phyloP scores from a whole-genome alignment of 1,140 invertebrate species.

The Arctopsyche grandis region DNA sequence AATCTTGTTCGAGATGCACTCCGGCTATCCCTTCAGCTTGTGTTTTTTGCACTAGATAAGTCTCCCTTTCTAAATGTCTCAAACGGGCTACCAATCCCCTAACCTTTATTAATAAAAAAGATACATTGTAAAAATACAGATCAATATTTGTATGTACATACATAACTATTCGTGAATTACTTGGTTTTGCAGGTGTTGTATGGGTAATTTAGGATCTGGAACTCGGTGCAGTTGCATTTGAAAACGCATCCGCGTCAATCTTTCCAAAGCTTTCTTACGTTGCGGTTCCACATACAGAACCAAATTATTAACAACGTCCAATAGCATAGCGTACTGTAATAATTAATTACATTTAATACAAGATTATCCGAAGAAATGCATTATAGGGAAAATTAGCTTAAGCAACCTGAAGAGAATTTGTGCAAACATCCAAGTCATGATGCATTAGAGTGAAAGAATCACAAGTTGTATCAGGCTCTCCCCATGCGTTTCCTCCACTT shows the following conservation, averaged over 20 bases:
- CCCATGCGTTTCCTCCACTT: slow-evolving; percentile 70
- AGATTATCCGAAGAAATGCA: slow-evolving; percentile 12
- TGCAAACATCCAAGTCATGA: slow-evolving; percentile 97
- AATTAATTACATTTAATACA: slow-evolving; percentile 34
- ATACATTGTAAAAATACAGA: slow-evolving; percentile 16
- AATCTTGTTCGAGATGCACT: slow-evolving; percentile 74
- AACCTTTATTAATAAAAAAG: slow-evolving; percentile 63
- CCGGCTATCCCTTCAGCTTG: slow-evolving; percentile 74
- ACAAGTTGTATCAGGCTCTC: slow-evolving; percentile 84
- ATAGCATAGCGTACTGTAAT: slow-evolving; percentile 89
- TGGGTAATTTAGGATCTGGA: slow-evolving; percentile 91
- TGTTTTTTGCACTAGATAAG: slow-evolving; percentile 87
- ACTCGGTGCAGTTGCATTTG: slow-evolving; percentile 89
- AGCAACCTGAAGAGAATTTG: slow-evolving; percentile 87
- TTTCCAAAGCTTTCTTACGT: slow-evolving; percentile 89
- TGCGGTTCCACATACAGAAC: slow-evolving; percentile 96
- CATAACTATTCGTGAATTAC: slow-evolving; percentile 48
- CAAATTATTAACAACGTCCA: slow-evolving; percentile 98
- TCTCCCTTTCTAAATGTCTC: slow-evolving; percentile 87
- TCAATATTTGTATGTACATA: background rate
- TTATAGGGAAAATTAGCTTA: background rate
- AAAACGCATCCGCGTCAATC: slow-evolving; percentile 91
- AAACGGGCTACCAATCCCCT: slow-evolving; percentile 83
- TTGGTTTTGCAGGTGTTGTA: slow-evolving; percentile 89
- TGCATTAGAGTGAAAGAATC: slow-evolving; percentile 99